Evolutionary conservation across 37 sponge, comb jelly and placozoan species (phyloP), one percentile per base, ranked within the genome.

Genomic region (Tethya wilhelma): DNA sequence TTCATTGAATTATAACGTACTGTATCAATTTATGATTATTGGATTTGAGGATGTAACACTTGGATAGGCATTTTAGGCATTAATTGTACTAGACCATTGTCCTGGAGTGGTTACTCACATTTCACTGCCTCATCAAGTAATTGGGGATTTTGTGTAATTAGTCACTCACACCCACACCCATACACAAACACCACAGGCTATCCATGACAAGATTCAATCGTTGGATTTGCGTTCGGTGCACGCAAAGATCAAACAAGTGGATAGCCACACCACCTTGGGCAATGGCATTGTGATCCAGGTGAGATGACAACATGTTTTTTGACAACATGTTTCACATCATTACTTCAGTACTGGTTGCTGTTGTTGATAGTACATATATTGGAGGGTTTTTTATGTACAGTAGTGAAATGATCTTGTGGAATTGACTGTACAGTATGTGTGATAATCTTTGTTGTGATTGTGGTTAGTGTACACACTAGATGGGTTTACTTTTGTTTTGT

Each of bases 211-310:
- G 86, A 96, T 98, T 23, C 44, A 71, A 67, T 84, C 87, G 1
- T 80, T 98, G 57, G 87, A 84, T 41, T 86, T 98, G 59, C 30
- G 56, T 1, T 82, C 91, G 32, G 89, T 91, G 28, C 92, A 86
- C 44, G 81, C 96, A 29, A 75, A 79, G 64, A 96, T 98, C 78
- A 93, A 91, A 69, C 99, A 98, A 63, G 92, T 95, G 38, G 99
- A 98, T 75, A 81, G 90, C 70, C 90, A 91, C 58, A 43, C 92
- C 39, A 93, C 96, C 0, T 83, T 93, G 22, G 78, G 80, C 19
- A 84, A 91, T 64, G 96, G 93, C 12, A 91, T 98, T 44, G 88
- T 96, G 2, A 74, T 98, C 14, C 96, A 98, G 84, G 95, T 90
- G 23, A 56, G 77, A 38, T 67, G 23, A 9, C 40, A 23, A 67